Base-by-base conservation (phyloP, 2,113 vertebrate species). In the Oriolus oriolus region DNA sequence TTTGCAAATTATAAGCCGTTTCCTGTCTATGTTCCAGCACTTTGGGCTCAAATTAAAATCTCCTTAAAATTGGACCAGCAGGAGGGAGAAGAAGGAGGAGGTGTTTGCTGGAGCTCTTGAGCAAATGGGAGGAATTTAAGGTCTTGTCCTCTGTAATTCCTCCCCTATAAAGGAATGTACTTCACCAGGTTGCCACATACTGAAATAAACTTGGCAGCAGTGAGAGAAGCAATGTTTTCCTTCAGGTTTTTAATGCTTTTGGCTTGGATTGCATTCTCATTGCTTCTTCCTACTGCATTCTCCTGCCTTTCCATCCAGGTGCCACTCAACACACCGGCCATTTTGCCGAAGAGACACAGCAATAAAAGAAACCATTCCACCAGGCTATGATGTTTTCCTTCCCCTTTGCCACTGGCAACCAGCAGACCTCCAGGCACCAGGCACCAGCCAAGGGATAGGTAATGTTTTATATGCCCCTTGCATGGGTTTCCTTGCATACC, bases 1-100 rank as follows among this genome's bases (percentile, higher is more conserved):
- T 92, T 95, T 41, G 7, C 60, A 91, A 88, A 84, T 94, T 96
- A 97, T 97, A 96, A 97, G 84, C 96, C 20, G 17, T 94, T 97
- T 98, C 97, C 97, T 97, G 95, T 81, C 96, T 95, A 73, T 94
- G 95, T 96, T 91, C 95, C 90, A 71, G 92, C 89, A 88, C 92
- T 94, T 64, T 39, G 69, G 80, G 92, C 88, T 97, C 94, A 94
- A 96, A 94, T 95, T 96, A 90, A 97, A 93, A 89, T 97, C 95
- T 95, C 94, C 96, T 96, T 96, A 96, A 96, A 96, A 96, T 95
- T 27, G 0, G 79, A 96, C 87, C 90, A 95, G 93, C 92, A 93
- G 92, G 93, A 93, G 88, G 83, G 88, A 64, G 90, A 88, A 93
- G 90, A 73, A 95, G 83, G 73, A 95, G 95, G 90, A 91, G 91